Base-by-base conservation (phyloP, 2,113 vertebrate genomes). In the Pyxicephalus adspersus region DNA sequence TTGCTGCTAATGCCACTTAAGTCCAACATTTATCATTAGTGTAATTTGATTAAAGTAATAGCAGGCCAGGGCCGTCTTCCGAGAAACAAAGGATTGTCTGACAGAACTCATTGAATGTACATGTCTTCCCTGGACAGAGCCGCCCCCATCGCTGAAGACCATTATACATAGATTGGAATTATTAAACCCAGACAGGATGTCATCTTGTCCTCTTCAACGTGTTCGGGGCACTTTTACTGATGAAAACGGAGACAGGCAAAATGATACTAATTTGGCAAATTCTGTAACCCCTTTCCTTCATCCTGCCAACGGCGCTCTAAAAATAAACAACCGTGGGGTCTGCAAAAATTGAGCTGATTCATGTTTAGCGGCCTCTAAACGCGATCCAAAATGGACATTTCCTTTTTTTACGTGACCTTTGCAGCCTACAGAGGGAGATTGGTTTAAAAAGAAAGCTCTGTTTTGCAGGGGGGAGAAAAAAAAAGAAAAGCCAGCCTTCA, bases 381-480 rank as follows among this genome's bases (percentile, higher is more conserved):
- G 87, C 86, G 85, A 88, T 73, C 81, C 83, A 86, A 80, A 87
- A 89, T 92, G 88, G 90, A 85, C 84, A 90, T 86, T 90, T 92
- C 90, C 93, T 94, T 88, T 88, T 91, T 89, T 87, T 9, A 38
- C 22, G 29, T 85, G 85, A 90, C 88, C 90, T 86, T 81, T 85
- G 86, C 50, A 64, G 80, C 75, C 77, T 83, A 83, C 87, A 90
- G 91, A 87, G 91, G 92, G 93, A 92, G 58, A 89, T 88, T 83
- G 85, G 86, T 89, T 90, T 88, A 88, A 88, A 89, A 45, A 84
- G 83, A 84, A 72, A 73, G 79, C 84, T 88, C 77, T 87, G 87
- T 89, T 85, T 0, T 81, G 82, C 54, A 31, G 15, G 6, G 6
- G 6, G 6, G 6, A 57, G 13, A 34, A 26, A 9, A 25, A 9